phyloP scores from a whole-genome alignment of 1,140 invertebrate genomes.

The Drosophila carrolli region DNA sequence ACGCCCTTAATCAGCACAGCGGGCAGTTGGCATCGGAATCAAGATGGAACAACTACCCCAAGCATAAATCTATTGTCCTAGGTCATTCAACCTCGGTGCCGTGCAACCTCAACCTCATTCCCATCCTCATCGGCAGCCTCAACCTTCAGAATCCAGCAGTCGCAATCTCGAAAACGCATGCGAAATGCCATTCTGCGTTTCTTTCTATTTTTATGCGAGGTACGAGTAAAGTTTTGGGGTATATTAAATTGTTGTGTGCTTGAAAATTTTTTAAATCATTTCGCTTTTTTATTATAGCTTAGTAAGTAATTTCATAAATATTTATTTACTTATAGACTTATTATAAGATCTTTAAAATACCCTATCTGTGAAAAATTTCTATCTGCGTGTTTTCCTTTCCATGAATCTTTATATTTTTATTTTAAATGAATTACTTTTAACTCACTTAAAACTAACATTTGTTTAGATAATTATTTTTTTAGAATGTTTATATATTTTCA shows the following conservation, averaged over 20 bases:
- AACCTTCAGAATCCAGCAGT: slow-evolving; percentile 39
- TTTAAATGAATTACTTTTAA: too few species aligned
- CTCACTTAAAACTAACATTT: too few species aligned
- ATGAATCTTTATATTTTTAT: too few species aligned
- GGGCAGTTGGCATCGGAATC: slow-evolving; percentile 55
- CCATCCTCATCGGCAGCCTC: slow-evolving; percentile 13
- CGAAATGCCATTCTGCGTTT: slow-evolving; percentile 69
- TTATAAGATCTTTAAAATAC: too few species aligned
- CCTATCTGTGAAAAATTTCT: too few species aligned
- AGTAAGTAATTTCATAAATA: too few species aligned
- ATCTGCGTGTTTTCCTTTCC: too few species aligned
- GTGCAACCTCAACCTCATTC: slow-evolving; percentile 57
- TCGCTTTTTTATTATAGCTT: too few species aligned
- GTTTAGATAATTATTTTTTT: too few species aligned
- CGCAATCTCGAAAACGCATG: slow-evolving; percentile 64
- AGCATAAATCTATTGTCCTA: slow-evolving; percentile 81
- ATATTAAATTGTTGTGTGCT: background rate
- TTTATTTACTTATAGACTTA: too few species aligned
- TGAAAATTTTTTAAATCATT: too few species aligned
- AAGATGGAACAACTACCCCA: slow-evolving; percentile 70
- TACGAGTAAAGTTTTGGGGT: background rate
- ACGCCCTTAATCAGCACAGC: slow-evolving; percentile 80
- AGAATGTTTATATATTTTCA: too few species aligned
- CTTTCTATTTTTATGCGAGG: slow-evolving; percentile 28
- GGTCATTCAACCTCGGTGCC: slow-evolving; percentile 71